Percentiles rank a stretch among this genome's conserved stretches.
Evolutionary conservation across 2,888 invertebrate species (phyloP).

Genomic region (Drosophila lacicola): DNA sequence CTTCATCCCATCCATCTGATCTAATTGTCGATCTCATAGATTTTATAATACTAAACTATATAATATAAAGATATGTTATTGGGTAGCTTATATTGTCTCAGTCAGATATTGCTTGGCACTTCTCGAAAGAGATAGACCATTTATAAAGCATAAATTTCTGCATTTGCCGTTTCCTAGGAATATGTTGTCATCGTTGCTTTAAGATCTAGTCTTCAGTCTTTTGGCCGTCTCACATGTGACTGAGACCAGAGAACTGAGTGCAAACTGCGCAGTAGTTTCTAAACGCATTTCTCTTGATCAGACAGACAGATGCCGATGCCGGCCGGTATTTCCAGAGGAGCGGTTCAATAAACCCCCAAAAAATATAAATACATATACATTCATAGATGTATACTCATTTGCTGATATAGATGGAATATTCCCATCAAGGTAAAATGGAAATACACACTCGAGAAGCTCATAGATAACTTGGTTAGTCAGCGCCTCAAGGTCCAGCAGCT

Average conservation of each 20-base stretch:
- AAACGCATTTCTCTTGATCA: conserved; percentile 29
- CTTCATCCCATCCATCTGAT: too few species aligned
- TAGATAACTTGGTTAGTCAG: conserved; percentile 37
- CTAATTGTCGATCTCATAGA: too few species aligned
- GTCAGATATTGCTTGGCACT: neutral
- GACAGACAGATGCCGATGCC: conserved; percentile 17
- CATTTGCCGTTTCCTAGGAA: neutral
- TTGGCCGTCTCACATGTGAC: neutral
- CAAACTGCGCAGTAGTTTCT: conserved; percentile 52
- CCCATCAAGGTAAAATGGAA: conserved; percentile 37
- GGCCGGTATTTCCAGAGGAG: conserved; percentile 47
- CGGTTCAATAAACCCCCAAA: conserved; percentile 50
- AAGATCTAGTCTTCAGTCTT: neutral
- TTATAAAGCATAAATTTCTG: neutral
- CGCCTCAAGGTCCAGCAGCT: conserved; percentile 38
- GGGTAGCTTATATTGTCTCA: neutral
- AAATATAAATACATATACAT: neutral
- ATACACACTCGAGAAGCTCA: conserved; percentile 10
- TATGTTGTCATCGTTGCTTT: conserved; percentile 28
- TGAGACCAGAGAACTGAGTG: conserved; percentile 5
- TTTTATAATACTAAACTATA: too few species aligned
- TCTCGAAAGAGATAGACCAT: neutral
- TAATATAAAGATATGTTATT: too few species aligned
- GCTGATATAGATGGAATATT: conserved; percentile 12
- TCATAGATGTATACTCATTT: neutral